Conservation (phyloP, 2,797 vertebrate species). For the Ptychobarbus kaznakovi region DNA sequence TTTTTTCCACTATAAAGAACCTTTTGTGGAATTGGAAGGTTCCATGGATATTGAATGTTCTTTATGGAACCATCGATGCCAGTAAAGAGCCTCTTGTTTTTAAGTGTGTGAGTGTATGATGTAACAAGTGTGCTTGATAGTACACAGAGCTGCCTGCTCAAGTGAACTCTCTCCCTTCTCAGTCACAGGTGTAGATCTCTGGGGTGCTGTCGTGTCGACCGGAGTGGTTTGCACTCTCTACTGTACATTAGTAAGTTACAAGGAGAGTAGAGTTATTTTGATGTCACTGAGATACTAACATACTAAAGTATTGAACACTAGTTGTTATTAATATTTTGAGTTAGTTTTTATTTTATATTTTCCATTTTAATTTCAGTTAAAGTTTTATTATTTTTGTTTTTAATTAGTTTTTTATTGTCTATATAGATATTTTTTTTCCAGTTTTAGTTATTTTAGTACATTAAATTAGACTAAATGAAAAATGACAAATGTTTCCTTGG, state of each 20-base stretch:
- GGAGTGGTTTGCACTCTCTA: conserved; percentile 96
- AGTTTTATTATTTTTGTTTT: background rate
- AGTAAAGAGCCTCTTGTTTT: background rate
- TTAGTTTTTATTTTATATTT: background rate
- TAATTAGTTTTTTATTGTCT: background rate
- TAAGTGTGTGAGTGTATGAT: background rate
- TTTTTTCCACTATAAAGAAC: background rate
- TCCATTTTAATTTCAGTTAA: background rate
- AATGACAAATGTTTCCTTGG: background rate
- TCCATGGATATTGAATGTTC: background rate
- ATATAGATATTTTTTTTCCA: background rate
- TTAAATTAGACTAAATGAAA: no score
- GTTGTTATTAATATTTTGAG: background rate
- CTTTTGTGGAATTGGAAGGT: background rate
- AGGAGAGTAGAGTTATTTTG: background rate
- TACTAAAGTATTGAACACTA: no score
- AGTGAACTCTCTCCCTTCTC: conserved; percentile 48
- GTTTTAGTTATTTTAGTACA: no score
- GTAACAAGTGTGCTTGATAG: conserved; percentile 35
- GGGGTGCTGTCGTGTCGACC: conserved; percentile 91
- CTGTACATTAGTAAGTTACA: conserved; percentile 88
- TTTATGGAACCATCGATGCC: background rate
- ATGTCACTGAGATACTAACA: background rate
- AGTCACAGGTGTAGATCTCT: conserved; percentile 93
- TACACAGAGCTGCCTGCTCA: background rate